phyloP scores from a whole-genome alignment of 2,113 vertebrate species.

The Aleadryas rufinucha region DNA sequence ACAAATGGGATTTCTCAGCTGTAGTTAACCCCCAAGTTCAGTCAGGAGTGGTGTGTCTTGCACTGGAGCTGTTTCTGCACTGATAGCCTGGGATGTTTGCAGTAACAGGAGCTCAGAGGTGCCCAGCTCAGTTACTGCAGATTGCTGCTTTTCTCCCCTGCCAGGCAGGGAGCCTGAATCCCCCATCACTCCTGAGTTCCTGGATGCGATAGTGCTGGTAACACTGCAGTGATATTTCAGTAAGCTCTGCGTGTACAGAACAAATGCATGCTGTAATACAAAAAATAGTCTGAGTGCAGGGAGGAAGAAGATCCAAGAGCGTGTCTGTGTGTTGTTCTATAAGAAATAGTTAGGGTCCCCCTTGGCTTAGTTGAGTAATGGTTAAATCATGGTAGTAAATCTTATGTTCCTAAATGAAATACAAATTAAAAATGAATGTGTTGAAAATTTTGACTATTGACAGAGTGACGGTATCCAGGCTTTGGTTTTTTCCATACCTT shows the following conservation, averaged over 20 bases:
- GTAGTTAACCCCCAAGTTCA: not conserved
- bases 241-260: not conserved
- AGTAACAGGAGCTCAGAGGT: not conserved
- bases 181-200: not conserved
- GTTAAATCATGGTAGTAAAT: slow-evolving; percentile 11
- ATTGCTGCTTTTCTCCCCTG: not conserved
- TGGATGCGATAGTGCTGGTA: not conserved
- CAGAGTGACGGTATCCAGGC: not conserved
- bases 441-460: slow-evolving; percentile 21
- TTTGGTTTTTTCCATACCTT: slow-evolving; percentile 2
- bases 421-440: slow-evolving; percentile 16
- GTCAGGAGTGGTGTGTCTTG: not conserved
- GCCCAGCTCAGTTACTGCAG: not conserved
- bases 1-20: not conserved
- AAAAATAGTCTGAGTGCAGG: not conserved
- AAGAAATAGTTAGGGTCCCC: not conserved
- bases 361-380: not conserved
- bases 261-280: not conserved
- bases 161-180: not conserved
- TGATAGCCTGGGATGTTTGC: not conserved
- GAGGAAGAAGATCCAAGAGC: not conserved
- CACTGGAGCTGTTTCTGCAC: not conserved
- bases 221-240: not conserved
- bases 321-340: not conserved
- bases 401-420: slow-evolving; percentile 19